These are phyloP conservation scores for Cantharis flavilabris DNA, from an alignment of 2,888 invertebrate species.

Conservation along the genomic window DNA sequence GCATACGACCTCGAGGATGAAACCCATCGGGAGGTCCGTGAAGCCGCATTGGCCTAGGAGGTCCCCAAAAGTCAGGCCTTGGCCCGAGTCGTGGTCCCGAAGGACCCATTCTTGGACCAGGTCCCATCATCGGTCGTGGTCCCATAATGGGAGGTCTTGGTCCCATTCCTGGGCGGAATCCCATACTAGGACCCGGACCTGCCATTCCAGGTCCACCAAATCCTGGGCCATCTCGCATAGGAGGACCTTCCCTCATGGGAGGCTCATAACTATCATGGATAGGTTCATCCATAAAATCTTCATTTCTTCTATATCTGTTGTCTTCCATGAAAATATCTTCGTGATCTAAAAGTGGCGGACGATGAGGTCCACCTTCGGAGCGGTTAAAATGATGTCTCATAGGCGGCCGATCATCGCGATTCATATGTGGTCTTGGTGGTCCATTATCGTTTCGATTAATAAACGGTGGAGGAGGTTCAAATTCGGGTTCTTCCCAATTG, in stretches of 20 bases:
- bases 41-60: slow-evolving; percentile 34
- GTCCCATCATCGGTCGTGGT: slow-evolving; percentile 12
- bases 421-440: slow-evolving; percentile 14
- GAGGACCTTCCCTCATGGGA: slow-evolving; percentile 23
- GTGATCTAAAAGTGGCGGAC: slow-evolving; percentile 27
- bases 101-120: slow-evolving; percentile 18
- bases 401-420: slow-evolving; percentile 13
- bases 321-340: slow-evolving; percentile 32
- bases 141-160: slow-evolving; percentile 3
- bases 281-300: slow-evolving; percentile 44
- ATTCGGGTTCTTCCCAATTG: slow-evolving; percentile 48
- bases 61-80: slow-evolving; percentile 25
- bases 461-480: slow-evolving; percentile 38
- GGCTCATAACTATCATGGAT: slow-evolving; percentile 35
- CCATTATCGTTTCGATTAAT: slow-evolving; percentile 35
- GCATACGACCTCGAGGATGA: slow-evolving; percentile 38
- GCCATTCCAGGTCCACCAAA: slow-evolving; percentile 49
- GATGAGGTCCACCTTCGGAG: slow-evolving; percentile 20
- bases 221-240: slow-evolving; percentile 49
- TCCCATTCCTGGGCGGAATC: slow-evolving; percentile 6
- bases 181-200: slow-evolving; percentile 22
- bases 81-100: slow-evolving; percentile 6
- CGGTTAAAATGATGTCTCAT: slow-evolving; percentile 18
- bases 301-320: slow-evolving; percentile 42
- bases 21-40: slow-evolving; percentile 38